Conservation (phyloP, 2,113 vertebrate genomes). For the Eurypyga helias region DNA sequence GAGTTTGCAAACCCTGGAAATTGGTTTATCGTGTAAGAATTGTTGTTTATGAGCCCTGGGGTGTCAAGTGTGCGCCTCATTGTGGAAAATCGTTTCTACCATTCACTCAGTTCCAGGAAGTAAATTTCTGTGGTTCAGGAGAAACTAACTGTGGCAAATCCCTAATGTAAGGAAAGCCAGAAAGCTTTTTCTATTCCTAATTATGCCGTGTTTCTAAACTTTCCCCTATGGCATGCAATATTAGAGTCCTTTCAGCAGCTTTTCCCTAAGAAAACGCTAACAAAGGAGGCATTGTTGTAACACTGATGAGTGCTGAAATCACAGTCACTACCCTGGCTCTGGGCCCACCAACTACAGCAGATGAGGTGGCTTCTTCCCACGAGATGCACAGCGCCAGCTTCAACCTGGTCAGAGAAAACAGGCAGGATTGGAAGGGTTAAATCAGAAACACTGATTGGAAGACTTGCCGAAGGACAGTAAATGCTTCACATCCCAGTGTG, state of each 20-base stretch:
- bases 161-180: not conserved
- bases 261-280: not conserved
- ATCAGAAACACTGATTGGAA: not conserved
- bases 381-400: not conserved
- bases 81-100: not conserved
- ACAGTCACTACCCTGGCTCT: not conserved
- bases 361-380: not conserved
- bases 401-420: not conserved
- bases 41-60: slow-evolving; percentile 4
- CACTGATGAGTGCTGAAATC: not conserved
- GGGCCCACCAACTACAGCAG: not conserved
- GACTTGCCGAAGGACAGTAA: not conserved
- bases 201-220: not conserved
- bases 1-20: not conserved
- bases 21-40: not conserved
- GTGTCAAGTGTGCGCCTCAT: not conserved
- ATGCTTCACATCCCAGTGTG: not conserved
- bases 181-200: slow-evolving; percentile 11
- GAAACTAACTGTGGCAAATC: slow-evolving; percentile 4
- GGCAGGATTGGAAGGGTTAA: not conserved
- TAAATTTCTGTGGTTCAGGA: slow-evolving; percentile 12
- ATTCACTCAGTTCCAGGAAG: slow-evolving; percentile 7
- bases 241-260: not conserved
- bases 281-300: not conserved
- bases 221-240: not conserved